Base-by-base conservation (phyloP, 2,888 invertebrate genomes). In the Oxycera nigricornis region DNA sequence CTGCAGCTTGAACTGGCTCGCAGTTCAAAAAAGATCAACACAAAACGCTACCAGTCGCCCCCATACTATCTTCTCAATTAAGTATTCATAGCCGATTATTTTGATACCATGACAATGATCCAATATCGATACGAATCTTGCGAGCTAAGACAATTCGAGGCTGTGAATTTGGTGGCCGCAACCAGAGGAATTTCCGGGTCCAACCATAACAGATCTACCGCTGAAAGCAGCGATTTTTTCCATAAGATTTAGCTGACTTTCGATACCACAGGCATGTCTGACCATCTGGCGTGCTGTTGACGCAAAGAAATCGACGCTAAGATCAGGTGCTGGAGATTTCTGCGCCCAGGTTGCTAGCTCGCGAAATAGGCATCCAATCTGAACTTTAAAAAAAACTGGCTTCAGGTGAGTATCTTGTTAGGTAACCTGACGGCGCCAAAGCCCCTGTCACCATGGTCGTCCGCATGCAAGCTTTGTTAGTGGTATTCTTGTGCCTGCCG, bases 361-460 rank as follows among this genome's bases (percentile, higher is more conserved):
- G 41, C 65, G 14, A 65, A 65, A 28, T 65, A 11, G 62, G 41
- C 24, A 24, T 41, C 20, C n/a, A n/a, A 41, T 65, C n/a, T 70
- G 30, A 30, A 30, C 31, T 46, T 46, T 46, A 17, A 3, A 46
- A n/a, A 46, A 46, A 70, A 70, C 70, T 30, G 70, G 70, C 52
- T 70, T 31, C 17, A 30, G 46, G 26, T 46, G 46, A 68, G 50
- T 30, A 55, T 41, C 55, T 70, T 55, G 70, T 70, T 70, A 22
- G 70, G 70, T 31, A 70, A 70, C 31, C 22, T 22, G 70, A 31
- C 70, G 70, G 70, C 70, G 70, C 70, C 70, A 70, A 70, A 52
- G 70, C 35, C 52, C 24, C 70, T 70, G 70, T 70, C 35, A 52
- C 52, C 41, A 67, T 67, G 20, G 22, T 67, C 39, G 31, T 39